phyloP scores from a whole-genome alignment of 2,797 vertebrate species.

The Pangasius sanitwongsei region DNA sequence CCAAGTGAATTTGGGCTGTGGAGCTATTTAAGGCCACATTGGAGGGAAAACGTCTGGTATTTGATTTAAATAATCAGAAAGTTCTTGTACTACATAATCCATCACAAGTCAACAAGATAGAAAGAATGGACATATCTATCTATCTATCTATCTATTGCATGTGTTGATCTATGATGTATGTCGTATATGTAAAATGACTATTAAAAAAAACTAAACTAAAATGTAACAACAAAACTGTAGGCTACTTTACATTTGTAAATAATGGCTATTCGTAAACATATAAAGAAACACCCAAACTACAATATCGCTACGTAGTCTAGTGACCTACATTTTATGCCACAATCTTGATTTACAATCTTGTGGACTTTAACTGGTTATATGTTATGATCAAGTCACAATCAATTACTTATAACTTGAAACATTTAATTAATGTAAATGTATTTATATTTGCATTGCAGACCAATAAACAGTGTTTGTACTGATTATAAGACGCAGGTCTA shows the following conservation, averaged over 20 bases:
- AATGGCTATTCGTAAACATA: background rate
- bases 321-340: background rate
- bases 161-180: background rate
- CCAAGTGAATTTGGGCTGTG: slow-evolving; percentile 63
- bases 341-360: background rate
- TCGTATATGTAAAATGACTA: background rate
- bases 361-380: background rate
- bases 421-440: background rate
- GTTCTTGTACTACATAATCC: background rate
- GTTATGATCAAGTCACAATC: background rate
- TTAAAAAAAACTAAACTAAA: background rate
- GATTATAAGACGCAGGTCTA: background rate
- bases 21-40: slow-evolving; percentile 56
- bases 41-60: background rate
- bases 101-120: background rate
- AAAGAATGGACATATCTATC: no score
- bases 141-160: background rate
- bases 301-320: background rate
- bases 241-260: background rate
- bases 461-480: background rate
- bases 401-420: background rate
- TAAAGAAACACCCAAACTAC: background rate
- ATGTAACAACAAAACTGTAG: background rate
- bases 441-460: background rate
- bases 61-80: background rate